These are phyloP conservation scores for Caenorhabditis zanzibari DNA, from an alignment of 2,888 invertebrate species.

Conservation along the genomic window DNA sequence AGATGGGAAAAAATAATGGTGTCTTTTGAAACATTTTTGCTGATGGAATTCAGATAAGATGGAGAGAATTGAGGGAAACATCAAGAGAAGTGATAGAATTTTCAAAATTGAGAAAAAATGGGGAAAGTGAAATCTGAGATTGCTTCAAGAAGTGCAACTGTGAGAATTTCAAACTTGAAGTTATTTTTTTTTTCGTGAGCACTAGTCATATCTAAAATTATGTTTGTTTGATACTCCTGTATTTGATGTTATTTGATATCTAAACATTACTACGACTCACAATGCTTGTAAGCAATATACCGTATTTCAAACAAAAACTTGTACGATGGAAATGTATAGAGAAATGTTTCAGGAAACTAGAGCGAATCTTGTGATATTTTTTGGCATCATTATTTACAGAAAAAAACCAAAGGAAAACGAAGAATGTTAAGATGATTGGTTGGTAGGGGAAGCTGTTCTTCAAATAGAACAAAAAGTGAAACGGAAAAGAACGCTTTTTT, in stretches of 20 bases:
- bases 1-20: neutral
- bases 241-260: conserved; percentile 41
- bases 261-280: conserved; percentile 1
- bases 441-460: conserved; percentile 24
- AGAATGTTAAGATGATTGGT: conserved; percentile 57
- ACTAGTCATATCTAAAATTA: neutral
- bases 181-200: neutral
- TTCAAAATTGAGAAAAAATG: neutral
- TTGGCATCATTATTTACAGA: conserved; percentile 42
- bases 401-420: conserved; percentile 25
- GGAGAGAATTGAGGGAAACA: neutral
- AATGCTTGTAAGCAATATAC: conserved; percentile 34
- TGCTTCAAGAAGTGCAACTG: conserved; percentile 18
- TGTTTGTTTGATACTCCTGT: conserved; percentile 18
- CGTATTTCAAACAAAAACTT: neutral
- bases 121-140: conserved; percentile 21
- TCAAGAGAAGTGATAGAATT: too few relatives aligned
- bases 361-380: conserved; percentile 39
- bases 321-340: neutral
- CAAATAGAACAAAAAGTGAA: conserved; percentile 39
- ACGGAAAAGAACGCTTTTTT: conserved; percentile 6
- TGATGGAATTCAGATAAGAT: neutral
- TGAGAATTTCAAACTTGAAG: conserved; percentile 21
- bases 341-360: conserved; percentile 11
- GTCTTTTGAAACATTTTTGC: neutral